These are phyloP conservation scores for Enteromius argenteus DNA, from an alignment of 2,797 vertebrate species.

Conservation along the genomic window DNA sequence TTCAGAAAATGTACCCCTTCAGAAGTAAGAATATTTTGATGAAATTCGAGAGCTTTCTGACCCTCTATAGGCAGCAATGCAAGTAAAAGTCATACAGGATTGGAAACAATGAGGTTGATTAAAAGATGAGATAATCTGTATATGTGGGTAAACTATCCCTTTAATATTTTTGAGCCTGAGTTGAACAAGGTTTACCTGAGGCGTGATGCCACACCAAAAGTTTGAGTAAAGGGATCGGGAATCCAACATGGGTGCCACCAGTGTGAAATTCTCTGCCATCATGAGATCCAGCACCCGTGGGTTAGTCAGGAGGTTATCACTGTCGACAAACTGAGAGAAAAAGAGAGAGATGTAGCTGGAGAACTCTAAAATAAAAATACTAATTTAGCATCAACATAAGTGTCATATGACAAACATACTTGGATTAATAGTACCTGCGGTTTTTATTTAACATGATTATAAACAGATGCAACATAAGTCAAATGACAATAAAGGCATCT, in stretches of 20 bases:
- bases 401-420: neutral
- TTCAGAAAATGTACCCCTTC: too few relatives aligned
- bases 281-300: slow-evolving; percentile 86
- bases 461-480: neutral
- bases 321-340: slow-evolving; percentile 85
- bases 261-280: slow-evolving; percentile 92
- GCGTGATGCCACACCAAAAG: slow-evolving; percentile 98
- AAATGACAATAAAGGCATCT: neutral
- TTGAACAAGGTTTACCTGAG: slow-evolving; percentile 81
- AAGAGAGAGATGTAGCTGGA: neutral
- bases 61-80: too few relatives aligned
- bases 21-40: too few relatives aligned
- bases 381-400: neutral
- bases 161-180: neutral
- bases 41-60: too few relatives aligned
- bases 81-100: neutral
- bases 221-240: slow-evolving; percentile 95
- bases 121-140: neutral
- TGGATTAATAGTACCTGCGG: neutral
- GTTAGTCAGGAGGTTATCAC: slow-evolving; percentile 95
- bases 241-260: slow-evolving; percentile 95
- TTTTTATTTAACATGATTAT: neutral
- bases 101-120: neutral
- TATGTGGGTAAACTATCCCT: neutral
- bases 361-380: neutral